phyloP scores from a whole-genome alignment of 2,888 invertebrate species.

The Euproctis similis region DNA sequence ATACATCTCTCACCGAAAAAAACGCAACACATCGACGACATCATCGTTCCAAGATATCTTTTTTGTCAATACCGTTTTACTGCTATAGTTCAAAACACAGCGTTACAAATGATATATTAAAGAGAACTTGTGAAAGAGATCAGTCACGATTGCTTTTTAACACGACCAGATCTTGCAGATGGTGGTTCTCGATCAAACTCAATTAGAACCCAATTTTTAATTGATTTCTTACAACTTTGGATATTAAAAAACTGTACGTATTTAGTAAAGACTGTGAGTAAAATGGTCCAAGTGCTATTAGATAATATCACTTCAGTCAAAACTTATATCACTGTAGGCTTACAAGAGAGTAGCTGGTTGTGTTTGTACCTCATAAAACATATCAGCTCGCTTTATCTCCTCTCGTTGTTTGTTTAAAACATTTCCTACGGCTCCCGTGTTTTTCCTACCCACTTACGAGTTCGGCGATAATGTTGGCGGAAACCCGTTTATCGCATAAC shows the following conservation, averaged over 20 bases:
- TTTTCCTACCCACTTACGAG: slow-evolving; percentile 17
- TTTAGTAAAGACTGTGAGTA: too few relatives aligned
- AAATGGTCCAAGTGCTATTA: too few relatives aligned
- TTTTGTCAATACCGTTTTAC: slow-evolving; percentile 10
- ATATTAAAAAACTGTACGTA: too few relatives aligned
- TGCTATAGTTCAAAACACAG: slow-evolving; percentile 2
- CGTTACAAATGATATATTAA: not conserved
- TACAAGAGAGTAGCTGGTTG: too few relatives aligned
- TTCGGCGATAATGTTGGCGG: slow-evolving; percentile 19
- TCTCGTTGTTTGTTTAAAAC: slow-evolving; percentile 14
- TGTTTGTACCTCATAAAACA: slow-evolving; percentile 9
- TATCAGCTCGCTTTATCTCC: slow-evolving; percentile 18
- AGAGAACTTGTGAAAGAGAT: not conserved
- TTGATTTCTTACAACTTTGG: too few relatives aligned
- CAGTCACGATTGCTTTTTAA: slow-evolving; percentile 1
- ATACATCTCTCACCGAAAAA: too few relatives aligned
- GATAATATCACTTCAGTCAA: too few relatives aligned
- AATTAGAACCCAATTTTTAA: too few relatives aligned
- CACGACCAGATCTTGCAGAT: too few relatives aligned
- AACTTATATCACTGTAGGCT: too few relatives aligned
- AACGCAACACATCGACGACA: slow-evolving; percentile 5
- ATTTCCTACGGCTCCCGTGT: slow-evolving; percentile 13
- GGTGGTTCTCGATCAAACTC: too few relatives aligned
- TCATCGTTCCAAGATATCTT: slow-evolving; percentile 6
- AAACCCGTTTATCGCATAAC: slow-evolving; percentile 24